Conservation (phyloP, 2,113 vertebrate species). For the Sporophila hypoxantha region DNA sequence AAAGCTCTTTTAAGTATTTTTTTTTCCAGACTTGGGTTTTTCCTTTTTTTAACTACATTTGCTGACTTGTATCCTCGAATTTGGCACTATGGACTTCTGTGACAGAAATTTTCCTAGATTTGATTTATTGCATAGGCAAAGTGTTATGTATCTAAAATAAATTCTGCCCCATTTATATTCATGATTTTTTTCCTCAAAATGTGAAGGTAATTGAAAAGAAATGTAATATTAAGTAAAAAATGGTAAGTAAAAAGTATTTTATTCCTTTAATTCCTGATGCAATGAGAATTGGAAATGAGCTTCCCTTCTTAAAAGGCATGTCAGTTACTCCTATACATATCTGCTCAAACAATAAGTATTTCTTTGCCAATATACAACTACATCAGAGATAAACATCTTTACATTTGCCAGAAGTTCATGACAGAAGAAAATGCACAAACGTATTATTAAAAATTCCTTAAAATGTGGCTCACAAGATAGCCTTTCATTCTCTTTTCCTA, state of each 20-base stretch:
- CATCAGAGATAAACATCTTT: background rate
- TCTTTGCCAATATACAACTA: background rate
- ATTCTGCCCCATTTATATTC: background rate
- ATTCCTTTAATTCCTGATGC: background rate
- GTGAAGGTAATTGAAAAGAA: background rate
- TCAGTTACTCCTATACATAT: background rate
- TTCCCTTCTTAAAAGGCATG: background rate
- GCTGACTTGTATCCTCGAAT: background rate
- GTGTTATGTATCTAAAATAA: background rate
- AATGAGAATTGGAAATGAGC: background rate
- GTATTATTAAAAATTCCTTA: background rate
- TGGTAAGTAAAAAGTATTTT: background rate
- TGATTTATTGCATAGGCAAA: background rate
- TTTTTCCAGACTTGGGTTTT: background rate
- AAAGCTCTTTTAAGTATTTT: background rate
- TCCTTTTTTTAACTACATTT: background rate
- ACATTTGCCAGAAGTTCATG: background rate
- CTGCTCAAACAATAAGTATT: background rate
- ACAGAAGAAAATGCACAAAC: background rate
- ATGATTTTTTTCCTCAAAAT: background rate
- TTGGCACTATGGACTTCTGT: background rate
- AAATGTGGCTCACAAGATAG: background rate
- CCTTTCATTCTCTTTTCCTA: background rate
- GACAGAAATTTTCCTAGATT: background rate
- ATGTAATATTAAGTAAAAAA: background rate